A percentile compares a stretch with the other conserved stretches of the same genome.
Evolutionary conservation across 2,797 vertebrate genomes (phyloP).

Genomic region (Hephaestus fuliginosus): DNA sequence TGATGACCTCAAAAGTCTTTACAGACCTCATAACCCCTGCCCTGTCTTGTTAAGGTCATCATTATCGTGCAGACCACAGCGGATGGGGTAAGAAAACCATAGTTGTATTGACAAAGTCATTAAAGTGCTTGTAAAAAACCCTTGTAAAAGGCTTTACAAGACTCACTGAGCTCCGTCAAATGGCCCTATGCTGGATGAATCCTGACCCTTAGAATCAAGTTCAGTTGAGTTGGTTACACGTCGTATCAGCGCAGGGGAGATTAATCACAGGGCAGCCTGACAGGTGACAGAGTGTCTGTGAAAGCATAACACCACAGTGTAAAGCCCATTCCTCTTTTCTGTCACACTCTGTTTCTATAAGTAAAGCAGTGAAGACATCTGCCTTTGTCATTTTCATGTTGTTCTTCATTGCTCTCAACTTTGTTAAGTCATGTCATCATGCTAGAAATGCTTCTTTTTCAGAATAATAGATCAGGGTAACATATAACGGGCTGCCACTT

Average conservation of each 20-base stretch:
- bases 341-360: not conserved
- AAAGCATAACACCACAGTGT: not conserved
- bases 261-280: not conserved
- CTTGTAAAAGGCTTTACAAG: slow-evolving; percentile 74
- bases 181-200: slow-evolving; percentile 28
- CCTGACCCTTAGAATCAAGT: slow-evolving; percentile 53
- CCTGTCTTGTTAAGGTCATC: slow-evolving; percentile 54
- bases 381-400: not conserved
- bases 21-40: slow-evolving; percentile 27
- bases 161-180: slow-evolving; percentile 29
- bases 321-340: not conserved
- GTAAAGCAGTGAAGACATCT: slow-evolving; percentile 7
- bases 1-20: slow-evolving; percentile 30
- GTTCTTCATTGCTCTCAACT: not conserved
- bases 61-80: slow-evolving; percentile 34
- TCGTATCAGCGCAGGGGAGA: not conserved
- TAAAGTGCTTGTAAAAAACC: slow-evolving; percentile 75
- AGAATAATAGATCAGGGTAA: not conserved
- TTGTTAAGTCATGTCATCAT: not conserved
- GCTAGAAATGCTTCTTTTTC: not conserved
- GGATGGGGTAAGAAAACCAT: slow-evolving; percentile 59
- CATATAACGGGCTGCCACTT: not conserved
- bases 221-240: slow-evolving; percentile 25
- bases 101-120: slow-evolving; percentile 61
- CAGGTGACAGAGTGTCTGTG: not conserved